Evolutionary conservation across 2,797 vertebrate species (phyloP).

Genomic region (Potorous gilbertii): DNA sequence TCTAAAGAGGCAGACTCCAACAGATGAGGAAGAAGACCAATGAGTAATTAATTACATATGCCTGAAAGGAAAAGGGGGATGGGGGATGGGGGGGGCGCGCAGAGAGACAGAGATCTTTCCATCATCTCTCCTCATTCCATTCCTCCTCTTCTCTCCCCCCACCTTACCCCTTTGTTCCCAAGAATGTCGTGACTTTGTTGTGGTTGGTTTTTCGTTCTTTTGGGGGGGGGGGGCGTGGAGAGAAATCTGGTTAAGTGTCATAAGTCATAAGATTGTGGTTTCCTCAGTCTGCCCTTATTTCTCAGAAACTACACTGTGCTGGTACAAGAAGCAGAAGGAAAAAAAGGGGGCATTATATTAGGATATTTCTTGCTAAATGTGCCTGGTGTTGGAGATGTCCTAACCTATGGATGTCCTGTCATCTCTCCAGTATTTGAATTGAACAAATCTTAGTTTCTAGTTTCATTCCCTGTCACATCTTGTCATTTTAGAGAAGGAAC

Average conservation of each 20-base stretch:
- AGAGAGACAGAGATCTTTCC: not conserved
- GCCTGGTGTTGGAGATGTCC: not conserved
- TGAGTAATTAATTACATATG: not conserved
- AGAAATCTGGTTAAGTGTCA: not conserved
- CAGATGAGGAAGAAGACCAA: not conserved
- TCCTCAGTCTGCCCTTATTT: conserved; percentile 53
- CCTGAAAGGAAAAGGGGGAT: not conserved
- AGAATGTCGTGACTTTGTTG: not conserved
- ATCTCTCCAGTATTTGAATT: not conserved
- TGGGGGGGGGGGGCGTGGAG: rapidly evolving
- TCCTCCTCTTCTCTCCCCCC: not conserved
- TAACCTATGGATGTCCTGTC: conserved; percentile 8
- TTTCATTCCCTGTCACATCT: not conserved
- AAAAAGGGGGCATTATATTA: not conserved
- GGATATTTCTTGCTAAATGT: conserved; percentile 5
- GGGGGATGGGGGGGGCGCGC: not conserved
- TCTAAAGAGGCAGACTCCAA: conserved; percentile 69
- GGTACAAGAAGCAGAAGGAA: not conserved
- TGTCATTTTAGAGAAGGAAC: not conserved
- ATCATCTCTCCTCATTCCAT: not conserved
- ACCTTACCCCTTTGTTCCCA: not conserved
- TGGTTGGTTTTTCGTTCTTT: too few species aligned
- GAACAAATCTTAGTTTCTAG: not conserved
- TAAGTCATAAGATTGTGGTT: conserved; percentile 31
- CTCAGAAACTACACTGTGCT: conserved; percentile 17